Evolutionary conservation across 2,797 vertebrate species (phyloP).

Genomic region (Hapalemur alaotrensis): DNA sequence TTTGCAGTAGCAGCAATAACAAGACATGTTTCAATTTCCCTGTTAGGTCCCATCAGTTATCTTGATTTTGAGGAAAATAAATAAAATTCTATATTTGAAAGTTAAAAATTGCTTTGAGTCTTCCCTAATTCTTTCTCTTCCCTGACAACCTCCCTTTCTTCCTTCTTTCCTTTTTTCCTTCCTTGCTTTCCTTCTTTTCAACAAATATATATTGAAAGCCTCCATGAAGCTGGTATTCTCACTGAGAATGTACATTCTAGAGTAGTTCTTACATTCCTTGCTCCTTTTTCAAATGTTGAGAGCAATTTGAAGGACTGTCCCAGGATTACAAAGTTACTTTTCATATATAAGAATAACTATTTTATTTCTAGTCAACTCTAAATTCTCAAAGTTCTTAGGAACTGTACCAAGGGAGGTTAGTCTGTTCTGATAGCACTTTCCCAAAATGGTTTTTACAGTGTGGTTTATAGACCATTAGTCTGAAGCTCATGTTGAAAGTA

Average conservation of each 20-base stretch:
- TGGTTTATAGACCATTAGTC: background rate
- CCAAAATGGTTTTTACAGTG: background rate
- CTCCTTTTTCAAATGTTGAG: background rate
- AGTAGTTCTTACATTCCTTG: background rate
- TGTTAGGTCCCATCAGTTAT: background rate
- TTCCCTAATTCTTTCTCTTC: background rate
- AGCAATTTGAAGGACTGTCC: background rate
- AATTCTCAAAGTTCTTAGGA: background rate
- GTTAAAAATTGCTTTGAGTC: background rate
- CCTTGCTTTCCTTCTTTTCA: background rate
- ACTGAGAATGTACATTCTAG: background rate
- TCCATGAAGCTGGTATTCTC: background rate
- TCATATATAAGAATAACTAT: background rate
- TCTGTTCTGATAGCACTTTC: background rate
- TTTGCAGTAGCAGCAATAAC: background rate
- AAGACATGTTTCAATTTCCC: background rate
- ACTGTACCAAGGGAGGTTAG: no score
- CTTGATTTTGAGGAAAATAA: no score
- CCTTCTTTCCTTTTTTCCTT: background rate
- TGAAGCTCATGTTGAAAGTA: background rate
- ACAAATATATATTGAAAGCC: background rate
- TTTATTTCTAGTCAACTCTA: background rate
- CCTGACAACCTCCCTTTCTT: no score
- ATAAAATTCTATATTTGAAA: background rate
- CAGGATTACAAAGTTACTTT: background rate